Evolutionary conservation across 2,888 invertebrate genomes (phyloP), one percentile per base, ranked within the genome.

Genomic region (Caenorhabditis macrosperma): DNA sequence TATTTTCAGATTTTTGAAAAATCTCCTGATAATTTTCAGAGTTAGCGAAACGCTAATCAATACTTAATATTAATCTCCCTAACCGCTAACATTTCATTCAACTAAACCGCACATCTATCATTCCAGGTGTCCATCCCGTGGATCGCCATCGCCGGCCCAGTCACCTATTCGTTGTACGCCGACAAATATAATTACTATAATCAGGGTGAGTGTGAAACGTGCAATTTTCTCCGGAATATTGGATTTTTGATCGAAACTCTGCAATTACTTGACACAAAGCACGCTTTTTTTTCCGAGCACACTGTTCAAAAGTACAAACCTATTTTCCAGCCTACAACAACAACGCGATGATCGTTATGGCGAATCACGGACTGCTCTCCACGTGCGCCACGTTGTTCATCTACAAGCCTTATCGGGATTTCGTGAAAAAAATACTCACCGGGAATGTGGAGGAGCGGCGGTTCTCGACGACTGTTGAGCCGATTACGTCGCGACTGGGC

Each of bases 271-370:
- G n/a, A n/a, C n/a, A n/a, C n/a, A n/a, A n/a, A n/a, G n/a, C n/a
- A n/a, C n/a, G n/a, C n/a, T n/a, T n/a, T n/a, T n/a, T n/a, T n/a
- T n/a, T n/a, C n/a, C n/a, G n/a, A n/a, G n/a, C n/a, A n/a, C n/a
- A n/a, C n/a, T n/a, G n/a, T n/a, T n/a, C n/a, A n/a, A n/a, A n/a
- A n/a, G n/a, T n/a, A n/a, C n/a, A n/a, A n/a, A n/a, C n/a, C n/a
- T n/a, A n/a, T n/a, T 60, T 64, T 69, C 9, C 63, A 77, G 77
- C 77, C 35, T 64, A 64, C 41, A 77, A 77, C 44, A 77, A 69
- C 59, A 57, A 63, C 30, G 48, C 64, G 7, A 77, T 77, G 77
- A 33, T 77, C 15, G 33, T 59, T 12, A 77, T 77, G 77, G 55
- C 69, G 7, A 69, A 54, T 20, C 69, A 77, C 38, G 77, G 77